phyloP scores from a whole-genome alignment of 2,113 vertebrate species.

The Petroica traversi region DNA sequence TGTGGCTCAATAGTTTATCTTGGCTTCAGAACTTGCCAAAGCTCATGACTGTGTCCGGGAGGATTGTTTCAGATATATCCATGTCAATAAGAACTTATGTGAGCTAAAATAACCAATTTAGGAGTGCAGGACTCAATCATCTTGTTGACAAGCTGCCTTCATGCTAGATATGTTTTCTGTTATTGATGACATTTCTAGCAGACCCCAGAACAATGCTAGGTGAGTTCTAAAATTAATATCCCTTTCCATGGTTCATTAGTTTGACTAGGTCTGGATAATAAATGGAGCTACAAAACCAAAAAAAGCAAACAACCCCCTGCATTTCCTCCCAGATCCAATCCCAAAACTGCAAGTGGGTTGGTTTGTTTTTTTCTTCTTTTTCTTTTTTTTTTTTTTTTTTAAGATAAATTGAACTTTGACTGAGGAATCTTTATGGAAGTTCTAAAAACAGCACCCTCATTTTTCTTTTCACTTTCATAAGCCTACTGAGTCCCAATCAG shows the following conservation, averaged over 20 bases:
- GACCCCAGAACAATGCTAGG: slow-evolving; percentile 5
- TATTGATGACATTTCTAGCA: slow-evolving; percentile 25
- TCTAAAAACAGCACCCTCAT: not conserved
- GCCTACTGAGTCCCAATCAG: not conserved
- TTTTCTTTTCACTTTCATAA: slow-evolving; percentile 11
- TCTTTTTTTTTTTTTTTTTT: not conserved
- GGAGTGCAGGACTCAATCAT: slow-evolving; percentile 54
- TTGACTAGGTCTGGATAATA: not conserved
- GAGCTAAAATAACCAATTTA: slow-evolving; percentile 67
- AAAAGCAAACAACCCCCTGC: not conserved
- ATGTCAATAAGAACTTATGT: slow-evolving; percentile 64
- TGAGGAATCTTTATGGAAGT: not conserved
- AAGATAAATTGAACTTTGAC: not conserved
- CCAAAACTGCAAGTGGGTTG: not conserved
- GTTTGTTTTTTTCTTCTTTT: not conserved
- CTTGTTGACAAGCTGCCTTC: slow-evolving; percentile 67
- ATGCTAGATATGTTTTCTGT: slow-evolving; percentile 31
- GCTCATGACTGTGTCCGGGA: slow-evolving; percentile 17
- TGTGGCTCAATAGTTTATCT: slow-evolving; percentile 17
- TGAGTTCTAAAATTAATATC: slow-evolving; percentile 35
- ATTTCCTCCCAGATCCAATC: not conserved
- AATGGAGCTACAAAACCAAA: not conserved
- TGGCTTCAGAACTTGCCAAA: slow-evolving; percentile 51
- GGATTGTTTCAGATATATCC: slow-evolving; percentile 57
- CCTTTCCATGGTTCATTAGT: not conserved